phyloP scores from a whole-genome alignment of 2,797 vertebrate species.

The Epinephelus awoara region DNA sequence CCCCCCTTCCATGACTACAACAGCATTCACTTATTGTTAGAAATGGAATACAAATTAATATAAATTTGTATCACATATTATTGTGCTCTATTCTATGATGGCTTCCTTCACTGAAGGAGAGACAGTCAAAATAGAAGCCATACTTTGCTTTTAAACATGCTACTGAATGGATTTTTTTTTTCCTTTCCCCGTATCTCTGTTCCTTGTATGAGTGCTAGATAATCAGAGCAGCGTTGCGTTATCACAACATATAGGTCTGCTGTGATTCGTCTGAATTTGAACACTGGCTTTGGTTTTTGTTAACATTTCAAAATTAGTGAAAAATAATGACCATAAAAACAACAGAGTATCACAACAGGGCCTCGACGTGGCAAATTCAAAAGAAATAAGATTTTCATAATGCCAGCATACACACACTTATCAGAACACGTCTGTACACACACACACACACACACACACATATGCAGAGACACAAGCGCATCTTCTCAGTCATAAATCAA shows the following conservation, averaged over 20 bases:
- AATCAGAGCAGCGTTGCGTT: slow-evolving; percentile 31
- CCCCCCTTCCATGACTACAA: slow-evolving; percentile 25
- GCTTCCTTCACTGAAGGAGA: slow-evolving; percentile 20
- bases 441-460: slow-evolving; percentile 6
- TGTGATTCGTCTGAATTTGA: slow-evolving; percentile 37
- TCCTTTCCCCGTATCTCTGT: slow-evolving; percentile 2
- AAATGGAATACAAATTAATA: slow-evolving; percentile 50
- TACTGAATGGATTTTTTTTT: not conserved
- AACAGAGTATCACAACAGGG: slow-evolving; percentile 21
- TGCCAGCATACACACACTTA: slow-evolving; percentile 33
- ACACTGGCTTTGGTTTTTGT: slow-evolving; percentile 17
- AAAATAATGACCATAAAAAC: slow-evolving; percentile 43
- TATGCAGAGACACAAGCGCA: slow-evolving; percentile 64
- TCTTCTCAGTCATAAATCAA: slow-evolving; percentile 90
- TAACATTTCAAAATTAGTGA: slow-evolving; percentile 32
- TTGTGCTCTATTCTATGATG: slow-evolving; percentile 43
- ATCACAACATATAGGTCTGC: slow-evolving; percentile 38
- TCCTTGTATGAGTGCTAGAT: slow-evolving; percentile 22
- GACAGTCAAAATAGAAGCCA: slow-evolving; percentile 39
- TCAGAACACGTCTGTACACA: slow-evolving; percentile 30
- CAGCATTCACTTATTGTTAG: slow-evolving; percentile 52
- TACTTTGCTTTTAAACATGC: slow-evolving; percentile 45
- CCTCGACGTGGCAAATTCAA: slow-evolving; percentile 29
- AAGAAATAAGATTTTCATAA: slow-evolving; percentile 46
- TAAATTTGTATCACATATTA: slow-evolving; percentile 49